These are phyloP conservation scores for Nothocercus julius DNA, from an alignment of 2,113 vertebrate species.

Conservation along the genomic window DNA sequence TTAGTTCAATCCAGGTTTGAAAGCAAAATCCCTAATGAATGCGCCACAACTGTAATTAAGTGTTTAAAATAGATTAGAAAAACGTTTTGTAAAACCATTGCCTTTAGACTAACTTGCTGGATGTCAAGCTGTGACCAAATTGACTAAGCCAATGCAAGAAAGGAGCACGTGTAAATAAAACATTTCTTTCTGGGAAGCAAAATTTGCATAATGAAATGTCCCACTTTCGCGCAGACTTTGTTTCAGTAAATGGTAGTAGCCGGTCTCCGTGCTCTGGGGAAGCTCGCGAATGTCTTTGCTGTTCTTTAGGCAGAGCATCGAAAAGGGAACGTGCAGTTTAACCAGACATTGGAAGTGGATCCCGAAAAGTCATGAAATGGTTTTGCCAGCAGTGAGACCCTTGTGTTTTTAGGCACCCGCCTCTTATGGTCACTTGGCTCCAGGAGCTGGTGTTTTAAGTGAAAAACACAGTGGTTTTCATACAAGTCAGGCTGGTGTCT, in stretches of 20 bases:
- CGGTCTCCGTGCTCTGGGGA: accelerated
- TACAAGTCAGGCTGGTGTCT: background rate
- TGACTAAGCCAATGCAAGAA: slow-evolving; percentile 44
- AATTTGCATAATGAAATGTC: slow-evolving; percentile 31
- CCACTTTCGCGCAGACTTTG: background rate
- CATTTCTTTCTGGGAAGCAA: slow-evolving; percentile 63
- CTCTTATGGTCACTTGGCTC: slow-evolving; percentile 17
- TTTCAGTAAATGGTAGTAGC: accelerated
- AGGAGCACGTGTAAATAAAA: slow-evolving; percentile 27
- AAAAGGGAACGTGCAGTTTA: background rate
- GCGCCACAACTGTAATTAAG: slow-evolving; percentile 43
- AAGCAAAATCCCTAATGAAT: slow-evolving; percentile 42
- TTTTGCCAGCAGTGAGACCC: background rate
- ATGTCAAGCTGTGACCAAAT: slow-evolving; percentile 68
- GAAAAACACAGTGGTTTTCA: background rate
- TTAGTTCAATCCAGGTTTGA: slow-evolving; percentile 11
- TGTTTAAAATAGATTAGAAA: slow-evolving; percentile 64
- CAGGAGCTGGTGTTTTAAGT: slow-evolving; percentile 53
- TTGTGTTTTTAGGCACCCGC: background rate
- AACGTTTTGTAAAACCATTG: slow-evolving; percentile 49
- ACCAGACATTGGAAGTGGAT: background rate
- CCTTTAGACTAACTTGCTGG: slow-evolving; percentile 45
- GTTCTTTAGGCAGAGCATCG: background rate
- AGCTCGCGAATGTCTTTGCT: background rate
- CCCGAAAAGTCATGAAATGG: accelerated